Conservation (phyloP, 2,797 vertebrate genomes). For the Buphagus erythrorhynchus region DNA sequence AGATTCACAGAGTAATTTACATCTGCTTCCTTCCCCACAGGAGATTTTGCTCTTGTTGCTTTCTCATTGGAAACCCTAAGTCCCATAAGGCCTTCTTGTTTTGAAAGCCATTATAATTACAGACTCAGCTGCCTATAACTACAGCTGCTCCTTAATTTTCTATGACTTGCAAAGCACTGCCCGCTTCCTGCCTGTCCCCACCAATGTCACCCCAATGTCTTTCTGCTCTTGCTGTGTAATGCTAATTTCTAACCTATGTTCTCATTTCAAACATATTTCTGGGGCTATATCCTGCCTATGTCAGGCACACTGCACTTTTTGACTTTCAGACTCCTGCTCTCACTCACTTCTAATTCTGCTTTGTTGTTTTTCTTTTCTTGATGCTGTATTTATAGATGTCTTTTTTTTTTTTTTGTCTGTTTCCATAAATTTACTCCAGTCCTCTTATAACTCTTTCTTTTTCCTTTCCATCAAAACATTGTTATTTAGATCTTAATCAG, state of each 20-base stretch:
- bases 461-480: neutral
- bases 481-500: neutral
- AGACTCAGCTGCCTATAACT: neutral
- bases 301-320: neutral
- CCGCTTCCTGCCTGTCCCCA: neutral
- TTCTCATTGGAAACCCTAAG: neutral
- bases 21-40: neutral
- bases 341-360: neutral
- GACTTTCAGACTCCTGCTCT: neutral
- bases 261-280: slow-evolving; percentile 21
- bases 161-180: neutral
- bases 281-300: neutral
- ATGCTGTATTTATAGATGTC: neutral
- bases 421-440: neutral
- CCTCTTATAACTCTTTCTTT: neutral
- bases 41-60: neutral
- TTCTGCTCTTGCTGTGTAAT: neutral
- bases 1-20: neutral
- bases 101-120: slow-evolving; percentile 7
- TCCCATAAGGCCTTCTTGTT: neutral
- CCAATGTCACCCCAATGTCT: neutral
- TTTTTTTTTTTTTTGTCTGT: neutral
- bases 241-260: neutral
- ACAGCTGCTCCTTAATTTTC: slow-evolving; percentile 10
- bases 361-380: neutral